phyloP scores from a whole-genome alignment of 2,113 vertebrate species.

The Nycticryphes semicollaris region DNA sequence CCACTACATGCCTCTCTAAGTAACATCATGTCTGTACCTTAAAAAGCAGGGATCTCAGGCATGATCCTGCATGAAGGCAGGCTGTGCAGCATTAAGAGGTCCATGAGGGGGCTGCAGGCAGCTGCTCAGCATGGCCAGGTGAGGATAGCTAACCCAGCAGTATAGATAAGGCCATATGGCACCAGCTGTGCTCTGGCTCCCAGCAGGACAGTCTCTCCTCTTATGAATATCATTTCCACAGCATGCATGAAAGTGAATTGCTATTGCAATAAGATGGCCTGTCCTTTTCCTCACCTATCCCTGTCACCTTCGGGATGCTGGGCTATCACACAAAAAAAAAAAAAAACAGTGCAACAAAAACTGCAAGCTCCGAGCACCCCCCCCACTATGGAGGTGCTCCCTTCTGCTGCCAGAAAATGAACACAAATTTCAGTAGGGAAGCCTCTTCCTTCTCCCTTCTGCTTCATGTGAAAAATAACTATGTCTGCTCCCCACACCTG shows the following conservation, averaged over 20 bases:
- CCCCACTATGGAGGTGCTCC: background rate
- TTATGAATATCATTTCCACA: slow-evolving; percentile 15
- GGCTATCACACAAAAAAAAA: background rate
- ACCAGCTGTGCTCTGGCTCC: slow-evolving; percentile 44
- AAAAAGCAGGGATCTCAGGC: background rate
- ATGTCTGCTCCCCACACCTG: background rate
- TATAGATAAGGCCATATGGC: background rate
- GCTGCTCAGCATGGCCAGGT: background rate
- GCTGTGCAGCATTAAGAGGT: background rate
- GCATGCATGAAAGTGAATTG: background rate
- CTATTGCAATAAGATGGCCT: background rate
- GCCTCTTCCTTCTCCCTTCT: background rate
- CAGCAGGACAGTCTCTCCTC: background rate
- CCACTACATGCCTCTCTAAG: background rate
- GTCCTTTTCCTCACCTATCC: background rate
- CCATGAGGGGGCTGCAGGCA: background rate
- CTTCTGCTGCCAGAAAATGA: background rate
- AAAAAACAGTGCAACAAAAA: accelerated
- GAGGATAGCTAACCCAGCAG: background rate
- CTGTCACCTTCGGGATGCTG: background rate
- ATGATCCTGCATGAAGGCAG: background rate
- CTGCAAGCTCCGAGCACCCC: background rate
- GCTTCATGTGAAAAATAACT: background rate
- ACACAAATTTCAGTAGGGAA: background rate
- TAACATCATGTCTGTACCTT: background rate